Evolutionary conservation across 2,888 invertebrate species (phyloP), one percentile per base, ranked within the genome.

Genomic region (Athalia circularis): DNA sequence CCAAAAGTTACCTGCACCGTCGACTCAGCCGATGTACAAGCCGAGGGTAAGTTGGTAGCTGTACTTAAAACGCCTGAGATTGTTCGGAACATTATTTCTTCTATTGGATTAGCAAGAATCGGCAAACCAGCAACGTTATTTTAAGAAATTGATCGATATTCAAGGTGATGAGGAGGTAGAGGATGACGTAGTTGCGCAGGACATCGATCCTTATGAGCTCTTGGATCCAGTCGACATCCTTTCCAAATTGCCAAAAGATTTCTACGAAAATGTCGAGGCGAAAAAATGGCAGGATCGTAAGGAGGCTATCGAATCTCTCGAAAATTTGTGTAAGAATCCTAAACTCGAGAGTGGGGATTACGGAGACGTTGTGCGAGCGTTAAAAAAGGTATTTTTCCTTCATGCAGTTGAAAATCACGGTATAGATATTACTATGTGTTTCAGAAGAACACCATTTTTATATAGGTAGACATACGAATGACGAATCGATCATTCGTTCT

Each of bases 261-360:
- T 99, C 90, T 98, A 95, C 88, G 98, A 98, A 4, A 97, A 98
- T 89, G 89, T 97, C 4, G 98, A 99, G 86, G 96, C 96, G 0
- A 98, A 97, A 90, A 99, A 98, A 87, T 99, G 98, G 99, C 97
- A 97, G 87, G 97, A 99, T 79, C 92, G 99, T 48, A 98, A 98
- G 88, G 98, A 99, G 88, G 95, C 96, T 0, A 90, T 99, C 11
- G 99, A 99, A 84, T 92, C 92, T 0, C 89, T 99, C 9, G 96
- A 97, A 82, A 93, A 93, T 82, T 91, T 98, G 29, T 88, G 96
- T 8, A 95, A 96, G 84, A 94, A 93, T 87, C 98, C 96, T 0
- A 98, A 96, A 89, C 90, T 99, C 65, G 98, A 98, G 87, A 94
- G 94, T 82, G 98, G 98, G 0, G 99, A 99, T 87, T 99, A 98